A percentile compares a stretch with the other conserved stretches of the same genome.
These are phyloP conservation scores for Merodon equestris DNA, from an alignment of 2,888 invertebrate species.

Conservation along the genomic window DNA sequence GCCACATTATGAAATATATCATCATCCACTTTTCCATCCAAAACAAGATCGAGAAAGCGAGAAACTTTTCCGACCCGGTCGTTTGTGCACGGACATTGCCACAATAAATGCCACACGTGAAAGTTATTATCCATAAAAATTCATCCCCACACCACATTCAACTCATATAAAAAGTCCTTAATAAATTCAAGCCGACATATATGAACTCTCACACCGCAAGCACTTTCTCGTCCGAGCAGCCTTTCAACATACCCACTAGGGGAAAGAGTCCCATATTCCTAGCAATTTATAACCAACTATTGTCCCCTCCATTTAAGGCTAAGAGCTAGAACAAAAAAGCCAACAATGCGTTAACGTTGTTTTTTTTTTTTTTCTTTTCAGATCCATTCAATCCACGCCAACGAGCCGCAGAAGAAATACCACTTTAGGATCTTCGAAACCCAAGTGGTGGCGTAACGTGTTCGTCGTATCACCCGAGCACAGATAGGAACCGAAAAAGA, in stretches of 20 bases:
- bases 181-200: slow-evolving; percentile 32
- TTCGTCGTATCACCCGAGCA: slow-evolving; percentile 2
- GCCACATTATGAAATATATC: too few relatives aligned
- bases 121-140: slow-evolving; percentile 51
- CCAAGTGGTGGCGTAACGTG: too few relatives aligned
- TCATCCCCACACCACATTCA: slow-evolving; percentile 8
- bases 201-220: slow-evolving; percentile 25
- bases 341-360: slow-evolving; percentile 42
- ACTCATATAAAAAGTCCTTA: slow-evolving; percentile 1
- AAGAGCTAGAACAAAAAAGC: slow-evolving; percentile 8
- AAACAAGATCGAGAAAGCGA: too few relatives aligned
- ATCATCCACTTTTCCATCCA: too few relatives aligned
- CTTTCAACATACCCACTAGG: neutral
- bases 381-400: slow-evolving; percentile 30
- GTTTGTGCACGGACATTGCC: neutral
- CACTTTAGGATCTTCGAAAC: slow-evolving; percentile 6
- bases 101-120: slow-evolving; percentile 43
- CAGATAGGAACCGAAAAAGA: slow-evolving; percentile 1
- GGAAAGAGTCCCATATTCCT: slow-evolving; percentile 2
- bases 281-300: slow-evolving; percentile 35
- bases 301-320: slow-evolving; percentile 9
- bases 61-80: too few relatives aligned
- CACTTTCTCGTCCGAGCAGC: too few relatives aligned
- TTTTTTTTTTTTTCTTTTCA: slow-evolving; percentile 32
- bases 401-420: neutral